Evolutionary conservation across 2,113 vertebrate genomes (phyloP).

Genomic region (Callospermophilus lateralis): DNA sequence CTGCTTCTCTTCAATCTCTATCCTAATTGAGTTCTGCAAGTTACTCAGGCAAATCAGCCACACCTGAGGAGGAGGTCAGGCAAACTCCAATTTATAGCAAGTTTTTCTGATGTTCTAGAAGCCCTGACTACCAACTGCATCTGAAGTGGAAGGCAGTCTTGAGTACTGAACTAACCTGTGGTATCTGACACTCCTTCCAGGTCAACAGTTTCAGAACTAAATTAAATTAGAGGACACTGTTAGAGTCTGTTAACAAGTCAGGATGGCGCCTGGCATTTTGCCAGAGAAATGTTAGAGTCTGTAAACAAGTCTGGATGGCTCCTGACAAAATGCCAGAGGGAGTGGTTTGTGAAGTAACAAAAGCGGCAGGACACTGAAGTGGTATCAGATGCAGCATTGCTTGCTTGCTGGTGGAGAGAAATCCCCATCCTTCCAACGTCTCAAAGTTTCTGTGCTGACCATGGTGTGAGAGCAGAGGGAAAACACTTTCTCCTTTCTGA

Average conservation of each 20-base stretch:
- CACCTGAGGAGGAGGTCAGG: not conserved
- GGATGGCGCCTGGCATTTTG: too few species aligned
- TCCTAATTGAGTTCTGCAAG: not conserved
- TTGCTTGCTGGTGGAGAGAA: not conserved
- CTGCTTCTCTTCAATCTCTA: not conserved
- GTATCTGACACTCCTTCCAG: not conserved
- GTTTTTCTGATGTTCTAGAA: not conserved
- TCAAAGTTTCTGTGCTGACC: not conserved
- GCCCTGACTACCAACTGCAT: too few species aligned
- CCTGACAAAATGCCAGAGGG: too few species aligned
- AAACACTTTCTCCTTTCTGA: not conserved
- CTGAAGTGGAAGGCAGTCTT: not conserved
- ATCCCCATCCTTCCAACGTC: not conserved
- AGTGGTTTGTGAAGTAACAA: too few species aligned
- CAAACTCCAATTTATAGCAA: too few species aligned
- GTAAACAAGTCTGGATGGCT: too few species aligned
- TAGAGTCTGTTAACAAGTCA: too few species aligned
- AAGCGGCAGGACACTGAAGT: too few species aligned
- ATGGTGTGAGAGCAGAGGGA: not conserved
- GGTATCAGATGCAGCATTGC: not conserved
- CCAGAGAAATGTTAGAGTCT: too few species aligned
- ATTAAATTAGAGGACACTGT: not conserved
- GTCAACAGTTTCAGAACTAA: too few species aligned
- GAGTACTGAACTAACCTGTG: not conserved
- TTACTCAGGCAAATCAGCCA: not conserved